Evolutionary conservation across 2,888 invertebrate species (phyloP).

Genomic region (Pheosia gnoma): DNA sequence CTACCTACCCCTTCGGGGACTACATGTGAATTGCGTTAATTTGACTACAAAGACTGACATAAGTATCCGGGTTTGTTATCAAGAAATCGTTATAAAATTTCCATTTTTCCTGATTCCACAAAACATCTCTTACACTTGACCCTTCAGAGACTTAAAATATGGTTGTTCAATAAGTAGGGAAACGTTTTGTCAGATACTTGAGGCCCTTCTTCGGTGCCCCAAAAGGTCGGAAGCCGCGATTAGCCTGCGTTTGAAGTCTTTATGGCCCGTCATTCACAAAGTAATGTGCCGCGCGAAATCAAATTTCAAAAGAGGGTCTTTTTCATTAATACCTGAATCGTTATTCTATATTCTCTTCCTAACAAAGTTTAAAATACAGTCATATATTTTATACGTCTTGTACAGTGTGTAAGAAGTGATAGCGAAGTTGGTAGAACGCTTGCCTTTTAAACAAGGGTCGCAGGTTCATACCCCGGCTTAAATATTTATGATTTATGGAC

Average conservation of each 20-base stretch:
- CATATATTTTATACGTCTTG: neutral
- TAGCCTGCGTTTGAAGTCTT: slow-evolving; percentile 81
- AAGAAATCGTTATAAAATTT: neutral
- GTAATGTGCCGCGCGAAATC: slow-evolving; percentile 78
- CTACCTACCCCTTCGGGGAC: too few species aligned
- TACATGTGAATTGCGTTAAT: too few species aligned
- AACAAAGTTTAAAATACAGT: neutral
- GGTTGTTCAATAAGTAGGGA: slow-evolving; percentile 64
- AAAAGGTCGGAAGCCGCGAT: slow-evolving; percentile 81
- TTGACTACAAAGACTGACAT: neutral
- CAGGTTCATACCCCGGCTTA: too few species aligned
- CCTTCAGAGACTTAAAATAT: slow-evolving; percentile 54
- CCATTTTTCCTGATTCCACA: slow-evolving; percentile 28
- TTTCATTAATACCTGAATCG: slow-evolving; percentile 9
- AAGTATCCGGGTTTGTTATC: neutral
- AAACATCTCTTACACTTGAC: slow-evolving; percentile 44
- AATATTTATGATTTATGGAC: too few species aligned
- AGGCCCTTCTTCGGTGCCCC: slow-evolving; percentile 63
- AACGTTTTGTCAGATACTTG: slow-evolving; percentile 69
- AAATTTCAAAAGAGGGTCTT: slow-evolving; percentile 72
- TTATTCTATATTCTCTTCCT: neutral
- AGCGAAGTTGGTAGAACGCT: too few species aligned
- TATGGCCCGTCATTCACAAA: slow-evolving; percentile 76
- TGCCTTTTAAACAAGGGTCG: too few species aligned
- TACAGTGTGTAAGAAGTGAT: too few species aligned